Evolutionary conservation across 2,888 invertebrate genomes (phyloP).

Genomic region (Allophyes oxyacanthae): DNA sequence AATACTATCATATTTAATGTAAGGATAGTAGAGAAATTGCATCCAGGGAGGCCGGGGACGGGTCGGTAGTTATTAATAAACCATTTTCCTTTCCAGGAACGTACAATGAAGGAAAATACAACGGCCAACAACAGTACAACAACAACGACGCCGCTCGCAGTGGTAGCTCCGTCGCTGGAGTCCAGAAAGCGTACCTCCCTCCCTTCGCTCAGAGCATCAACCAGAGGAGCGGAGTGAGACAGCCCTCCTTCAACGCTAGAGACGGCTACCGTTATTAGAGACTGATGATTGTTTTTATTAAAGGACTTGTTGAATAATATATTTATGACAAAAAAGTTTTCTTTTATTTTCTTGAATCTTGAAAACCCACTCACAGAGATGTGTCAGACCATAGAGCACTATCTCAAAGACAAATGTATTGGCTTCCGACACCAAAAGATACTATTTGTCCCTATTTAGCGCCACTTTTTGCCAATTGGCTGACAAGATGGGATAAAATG

Average conservation of each 20-base stretch:
- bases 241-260: constrained; percentile 64
- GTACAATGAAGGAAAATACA: constrained; percentile 68
- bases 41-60: too few relatives aligned
- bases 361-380: too few relatives aligned
- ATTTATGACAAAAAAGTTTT: constrained; percentile 12
- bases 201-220: constrained; percentile 56
- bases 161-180: constrained; percentile 22
- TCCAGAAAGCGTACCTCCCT: constrained; percentile 71
- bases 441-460: too few relatives aligned
- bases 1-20: too few relatives aligned
- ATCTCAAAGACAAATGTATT: too few relatives aligned
- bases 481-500: too few relatives aligned
- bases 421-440: too few relatives aligned
- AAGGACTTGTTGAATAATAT: constrained; percentile 38
- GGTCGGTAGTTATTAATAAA: not conserved
- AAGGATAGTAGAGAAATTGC: too few relatives aligned
- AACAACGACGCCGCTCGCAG: constrained; percentile 62
- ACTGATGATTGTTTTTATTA: constrained; percentile 33
- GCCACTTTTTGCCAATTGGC: too few relatives aligned
- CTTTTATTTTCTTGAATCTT: constrained; percentile 1
- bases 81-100: constrained; percentile 65
- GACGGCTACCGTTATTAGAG: constrained; percentile 69
- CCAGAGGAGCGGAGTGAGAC: constrained; percentile 46
- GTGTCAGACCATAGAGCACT: too few relatives aligned
- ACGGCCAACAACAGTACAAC: constrained; percentile 33